These are phyloP conservation scores for Lepas anatifera DNA, from an alignment of 2,888 invertebrate species.

Conservation along the genomic window DNA sequence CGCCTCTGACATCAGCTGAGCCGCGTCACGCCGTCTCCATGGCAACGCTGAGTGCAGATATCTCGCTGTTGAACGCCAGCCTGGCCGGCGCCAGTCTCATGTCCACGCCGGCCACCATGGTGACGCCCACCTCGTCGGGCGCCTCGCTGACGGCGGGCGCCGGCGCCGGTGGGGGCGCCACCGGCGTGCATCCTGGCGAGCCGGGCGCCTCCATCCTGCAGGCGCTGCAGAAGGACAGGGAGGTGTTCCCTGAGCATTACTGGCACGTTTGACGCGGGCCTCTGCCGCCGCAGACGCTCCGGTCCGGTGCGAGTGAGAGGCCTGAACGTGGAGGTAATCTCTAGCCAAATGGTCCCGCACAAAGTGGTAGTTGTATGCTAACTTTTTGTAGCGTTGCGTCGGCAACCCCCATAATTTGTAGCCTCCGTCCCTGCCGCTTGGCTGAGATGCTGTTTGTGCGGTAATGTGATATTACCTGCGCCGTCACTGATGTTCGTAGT, in stretches of 20 bases:
- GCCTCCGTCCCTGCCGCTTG: too few relatives aligned
- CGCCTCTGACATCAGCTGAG: not conserved
- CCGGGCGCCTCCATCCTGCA: constrained; percentile 47
- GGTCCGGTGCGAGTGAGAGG: too few relatives aligned
- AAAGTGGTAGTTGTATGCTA: too few relatives aligned
- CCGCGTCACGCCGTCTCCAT: constrained; percentile 4
- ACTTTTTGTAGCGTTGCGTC: too few relatives aligned
- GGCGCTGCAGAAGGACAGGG: constrained; percentile 60
- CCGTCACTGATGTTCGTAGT: too few relatives aligned
- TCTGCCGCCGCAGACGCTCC: not conserved
- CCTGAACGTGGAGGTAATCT: too few relatives aligned
- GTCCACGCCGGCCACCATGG: not conserved
- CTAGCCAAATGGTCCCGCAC: too few relatives aligned
- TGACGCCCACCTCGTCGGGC: not conserved
- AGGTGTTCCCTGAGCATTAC: constrained; percentile 60
- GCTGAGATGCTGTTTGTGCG: too few relatives aligned
- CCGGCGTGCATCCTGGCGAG: not conserved
- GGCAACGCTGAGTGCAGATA: not conserved
- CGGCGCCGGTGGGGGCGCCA: not conserved
- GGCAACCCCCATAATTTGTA: too few relatives aligned
- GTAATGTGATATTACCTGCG: too few relatives aligned
- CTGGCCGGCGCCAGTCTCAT: not conserved
- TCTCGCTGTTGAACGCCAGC: not conserved
- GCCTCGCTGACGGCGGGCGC: not conserved
- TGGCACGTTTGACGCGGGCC: constrained; percentile 34